These are phyloP conservation scores for Drosophila novamexicana DNA, from an alignment of 1,140 invertebrate species.

Conservation along the genomic window DNA sequence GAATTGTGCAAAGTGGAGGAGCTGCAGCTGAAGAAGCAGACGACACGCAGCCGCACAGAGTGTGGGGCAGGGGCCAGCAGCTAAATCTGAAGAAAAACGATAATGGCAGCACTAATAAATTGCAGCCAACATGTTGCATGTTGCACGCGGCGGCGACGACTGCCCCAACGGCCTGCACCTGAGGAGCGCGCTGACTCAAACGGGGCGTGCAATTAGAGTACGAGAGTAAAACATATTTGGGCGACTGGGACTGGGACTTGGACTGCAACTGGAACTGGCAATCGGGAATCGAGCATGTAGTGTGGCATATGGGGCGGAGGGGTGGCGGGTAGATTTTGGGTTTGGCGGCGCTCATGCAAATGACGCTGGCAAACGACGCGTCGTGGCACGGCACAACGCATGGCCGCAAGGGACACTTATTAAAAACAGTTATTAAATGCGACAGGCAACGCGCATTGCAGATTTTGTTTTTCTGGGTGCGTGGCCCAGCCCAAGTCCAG, in stretches of 20 bases:
- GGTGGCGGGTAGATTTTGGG: not conserved
- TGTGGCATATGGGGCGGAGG: not conserved
- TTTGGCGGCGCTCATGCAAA: conserved; percentile 59
- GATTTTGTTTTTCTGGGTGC: conserved; percentile 70
- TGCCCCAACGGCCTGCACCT: conserved; percentile 47
- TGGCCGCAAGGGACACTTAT: conserved; percentile 78
- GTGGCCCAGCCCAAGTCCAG: conserved; percentile 56
- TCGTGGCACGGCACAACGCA: conserved; percentile 35
- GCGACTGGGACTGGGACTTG: conserved; percentile 15
- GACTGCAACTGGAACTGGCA: not conserved
- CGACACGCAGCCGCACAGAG: conserved; percentile 4
- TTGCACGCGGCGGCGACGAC: conserved; percentile 58
- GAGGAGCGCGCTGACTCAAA: conserved; percentile 70
- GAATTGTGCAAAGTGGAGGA: conserved; percentile 6
- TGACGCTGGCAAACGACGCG: conserved; percentile 47
- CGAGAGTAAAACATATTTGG: conserved; percentile 46
- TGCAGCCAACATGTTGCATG: conserved; percentile 81
- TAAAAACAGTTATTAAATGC: conserved; percentile 83
- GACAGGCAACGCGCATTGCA: conserved; percentile 79
- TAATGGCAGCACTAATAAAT: conserved; percentile 83
- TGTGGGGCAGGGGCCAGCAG: conserved; percentile 30
- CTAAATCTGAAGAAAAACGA: conserved; percentile 83
- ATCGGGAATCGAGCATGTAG: not conserved
- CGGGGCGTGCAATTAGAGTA: conserved; percentile 78
- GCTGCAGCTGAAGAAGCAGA: not conserved